A percentile compares a stretch with the other conserved stretches of the same genome.
phyloP scores from a whole-genome alignment of 2,888 invertebrate species.

The Pecten maximus region DNA sequence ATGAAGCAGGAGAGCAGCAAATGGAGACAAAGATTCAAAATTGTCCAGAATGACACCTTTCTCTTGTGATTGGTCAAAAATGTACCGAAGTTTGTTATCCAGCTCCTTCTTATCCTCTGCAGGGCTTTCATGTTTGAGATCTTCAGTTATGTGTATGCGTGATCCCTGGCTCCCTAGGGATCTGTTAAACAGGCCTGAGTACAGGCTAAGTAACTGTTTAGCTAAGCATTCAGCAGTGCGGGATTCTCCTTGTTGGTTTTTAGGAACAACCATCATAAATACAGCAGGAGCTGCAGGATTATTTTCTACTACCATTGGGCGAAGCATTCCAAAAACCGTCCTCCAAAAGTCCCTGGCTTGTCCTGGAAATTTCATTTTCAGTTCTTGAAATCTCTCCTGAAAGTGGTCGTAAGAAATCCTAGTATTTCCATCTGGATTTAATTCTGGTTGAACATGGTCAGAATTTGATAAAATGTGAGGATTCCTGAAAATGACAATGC shows the following conservation, averaged over 20 bases:
- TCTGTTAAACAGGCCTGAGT: slow-evolving; percentile 53
- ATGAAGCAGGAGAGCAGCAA: slow-evolving; percentile 75
- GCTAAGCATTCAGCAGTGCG: slow-evolving; percentile 63
- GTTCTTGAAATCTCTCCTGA: slow-evolving; percentile 52
- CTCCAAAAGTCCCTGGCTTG: slow-evolving; percentile 71
- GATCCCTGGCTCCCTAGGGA: slow-evolving; percentile 41
- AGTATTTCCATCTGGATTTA: neutral
- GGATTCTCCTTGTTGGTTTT: slow-evolving; percentile 42
- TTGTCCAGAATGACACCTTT: slow-evolving; percentile 69
- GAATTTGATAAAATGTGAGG: neutral
- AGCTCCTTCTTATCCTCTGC: slow-evolving; percentile 63
- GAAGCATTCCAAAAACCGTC: slow-evolving; percentile 60
- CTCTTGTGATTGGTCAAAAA: slow-evolving; percentile 52
- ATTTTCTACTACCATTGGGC: slow-evolving; percentile 61
- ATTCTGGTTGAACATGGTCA: neutral
- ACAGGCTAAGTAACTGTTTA: slow-evolving; percentile 52
- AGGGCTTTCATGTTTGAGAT: slow-evolving; percentile 46
- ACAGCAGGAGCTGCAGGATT: slow-evolving; percentile 70
- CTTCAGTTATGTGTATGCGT: slow-evolving; percentile 53
- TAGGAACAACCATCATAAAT: slow-evolving; percentile 66
- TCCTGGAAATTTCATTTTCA: slow-evolving; percentile 59
- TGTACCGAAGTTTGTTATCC: slow-evolving; percentile 63
- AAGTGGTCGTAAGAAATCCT: slow-evolving; percentile 39
- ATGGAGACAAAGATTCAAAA: slow-evolving; percentile 69
- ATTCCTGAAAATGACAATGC: neutral